Evolutionary conservation across 2,888 invertebrate species (phyloP), one percentile per base, ranked within the genome.

Genomic region (Anoncus sp.): DNA sequence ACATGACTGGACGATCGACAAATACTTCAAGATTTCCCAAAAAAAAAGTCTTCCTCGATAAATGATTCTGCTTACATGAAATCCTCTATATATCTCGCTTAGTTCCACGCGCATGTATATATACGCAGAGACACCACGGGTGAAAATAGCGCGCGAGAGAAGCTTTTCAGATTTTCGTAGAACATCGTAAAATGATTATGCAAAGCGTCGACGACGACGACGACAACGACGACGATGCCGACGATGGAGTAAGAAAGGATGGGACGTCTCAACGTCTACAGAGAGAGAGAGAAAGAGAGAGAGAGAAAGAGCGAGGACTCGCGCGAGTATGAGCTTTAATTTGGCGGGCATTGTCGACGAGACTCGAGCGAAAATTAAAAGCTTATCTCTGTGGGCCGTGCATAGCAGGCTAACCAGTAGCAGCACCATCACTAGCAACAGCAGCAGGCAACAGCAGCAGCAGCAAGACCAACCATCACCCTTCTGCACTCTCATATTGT

Each of bases 311-410:
- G n/a, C n/a, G n/a, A n/a, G n/a, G n/a, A n/a, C n/a, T n/a, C 18
- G 51, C 53, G 71, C 66, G 53, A 73, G 69, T 24, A 14, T 12
- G 66, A 60, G 73, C 81, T 87, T 84, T 86, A 86, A 87, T 87
- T 87, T 84, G 83, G 81, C 65, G 79, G 70, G 85, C 81, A 87
- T 87, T 87, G 87, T 87, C 82, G 82, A 77, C 70, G 76, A 60
- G 75, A 77, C 73, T 81, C 72, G 79, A 76, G 79, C 73, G 85
- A 87, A 86, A 87, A 87, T 87, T 85, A 87, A 87, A 87, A 87
- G 87, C 87, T 87, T 86, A 87, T 87, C 87, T 83, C 83, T 74
- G 80, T 60, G 72, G 75, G 81, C 77, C 81, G 82, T 79, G 74
- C 69, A 27, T 53, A 60, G 22, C n/a, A 57, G 57, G 75, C 66